A percentile compares a stretch with the other conserved stretches of the same genome.
Evolutionary conservation across 2,888 invertebrate genomes (phyloP).

Genomic region (Sesia apiformis): DNA sequence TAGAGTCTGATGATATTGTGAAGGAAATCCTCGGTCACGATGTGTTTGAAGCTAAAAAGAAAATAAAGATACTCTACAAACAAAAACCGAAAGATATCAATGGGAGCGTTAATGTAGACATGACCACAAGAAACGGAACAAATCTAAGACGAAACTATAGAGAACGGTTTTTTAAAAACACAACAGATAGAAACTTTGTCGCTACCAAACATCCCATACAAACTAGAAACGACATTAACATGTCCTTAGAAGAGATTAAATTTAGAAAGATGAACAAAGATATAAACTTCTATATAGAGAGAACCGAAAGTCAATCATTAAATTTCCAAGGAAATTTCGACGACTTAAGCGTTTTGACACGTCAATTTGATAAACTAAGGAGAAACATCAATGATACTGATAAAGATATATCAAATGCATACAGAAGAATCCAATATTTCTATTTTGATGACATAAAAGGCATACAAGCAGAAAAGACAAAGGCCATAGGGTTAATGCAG

Average conservation of each 20-base stretch:
- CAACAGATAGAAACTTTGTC: neutral
- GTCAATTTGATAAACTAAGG: conserved; percentile 16
- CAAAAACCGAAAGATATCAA: too few species aligned
- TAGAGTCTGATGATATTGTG: too few species aligned
- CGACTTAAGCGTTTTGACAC: conserved; percentile 16
- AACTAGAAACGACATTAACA: conserved; percentile 2
- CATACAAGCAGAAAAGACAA: conserved; percentile 9
- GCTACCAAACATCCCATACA: neutral
- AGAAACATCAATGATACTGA: neutral
- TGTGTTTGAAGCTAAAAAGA: too few species aligned
- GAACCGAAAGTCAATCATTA: conserved; percentile 3
- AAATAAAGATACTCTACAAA: too few species aligned
- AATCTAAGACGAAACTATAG: too few species aligned
- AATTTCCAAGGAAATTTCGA: conserved; percentile 15
- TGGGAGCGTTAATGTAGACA: too few species aligned
- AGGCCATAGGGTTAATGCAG: conserved; percentile 16
- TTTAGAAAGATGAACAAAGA: conserved; percentile 6
- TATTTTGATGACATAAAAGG: neutral
- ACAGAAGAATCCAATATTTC: neutral
- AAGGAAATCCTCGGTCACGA: too few species aligned
- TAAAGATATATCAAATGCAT: neutral
- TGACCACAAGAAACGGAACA: too few species aligned
- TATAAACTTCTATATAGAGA: conserved; percentile 1
- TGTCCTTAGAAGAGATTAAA: conserved; percentile 10
- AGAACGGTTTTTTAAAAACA: neutral